Percentiles rank a stretch among this genome's conserved stretches.
phyloP scores from a whole-genome alignment of 2,888 invertebrate species.

The Calameuta idolon region DNA sequence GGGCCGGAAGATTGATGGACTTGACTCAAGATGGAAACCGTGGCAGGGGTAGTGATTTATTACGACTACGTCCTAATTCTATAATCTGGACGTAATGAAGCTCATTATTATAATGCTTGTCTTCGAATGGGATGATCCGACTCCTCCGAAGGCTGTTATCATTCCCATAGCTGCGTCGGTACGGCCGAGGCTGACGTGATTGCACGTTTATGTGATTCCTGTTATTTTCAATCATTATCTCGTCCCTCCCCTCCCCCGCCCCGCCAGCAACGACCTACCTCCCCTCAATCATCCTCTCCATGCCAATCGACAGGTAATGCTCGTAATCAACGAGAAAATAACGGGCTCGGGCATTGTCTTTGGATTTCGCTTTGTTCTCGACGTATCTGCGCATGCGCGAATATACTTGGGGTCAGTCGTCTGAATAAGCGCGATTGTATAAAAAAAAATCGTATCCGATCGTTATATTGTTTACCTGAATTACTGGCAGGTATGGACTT shows the following conservation, averaged over 20 bases:
- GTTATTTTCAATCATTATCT: constrained; percentile 63
- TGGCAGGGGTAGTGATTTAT: constrained; percentile 52
- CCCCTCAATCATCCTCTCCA: constrained; percentile 24
- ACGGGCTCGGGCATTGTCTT: constrained; percentile 38
- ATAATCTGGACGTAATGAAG: constrained; percentile 59
- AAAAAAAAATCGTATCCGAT: background rate
- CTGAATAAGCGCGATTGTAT: background rate
- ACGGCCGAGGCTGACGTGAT: constrained; percentile 48
- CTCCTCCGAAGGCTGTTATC: constrained; percentile 43
- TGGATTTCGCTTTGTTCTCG: constrained; percentile 34
- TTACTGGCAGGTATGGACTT: background rate
- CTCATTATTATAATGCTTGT: constrained; percentile 63
- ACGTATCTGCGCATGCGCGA: constrained; percentile 18
- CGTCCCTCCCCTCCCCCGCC: constrained; percentile 24
- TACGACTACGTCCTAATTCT: constrained; percentile 58
- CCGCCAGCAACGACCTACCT: constrained; percentile 18
- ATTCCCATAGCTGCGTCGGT: constrained; percentile 42
- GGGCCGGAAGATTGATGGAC: constrained; percentile 6
- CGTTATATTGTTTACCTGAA: background rate
- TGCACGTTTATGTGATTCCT: constrained; percentile 63
- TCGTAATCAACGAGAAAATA: constrained; percentile 53
- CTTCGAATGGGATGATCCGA: constrained; percentile 54
- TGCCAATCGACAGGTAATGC: constrained; percentile 46
- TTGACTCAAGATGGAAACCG: background rate
- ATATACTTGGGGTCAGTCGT: background rate